Evolutionary conservation across 2,888 invertebrate genomes (phyloP), one percentile per base, ranked within the genome.

Genomic region (Drosophila anomelani): DNA sequence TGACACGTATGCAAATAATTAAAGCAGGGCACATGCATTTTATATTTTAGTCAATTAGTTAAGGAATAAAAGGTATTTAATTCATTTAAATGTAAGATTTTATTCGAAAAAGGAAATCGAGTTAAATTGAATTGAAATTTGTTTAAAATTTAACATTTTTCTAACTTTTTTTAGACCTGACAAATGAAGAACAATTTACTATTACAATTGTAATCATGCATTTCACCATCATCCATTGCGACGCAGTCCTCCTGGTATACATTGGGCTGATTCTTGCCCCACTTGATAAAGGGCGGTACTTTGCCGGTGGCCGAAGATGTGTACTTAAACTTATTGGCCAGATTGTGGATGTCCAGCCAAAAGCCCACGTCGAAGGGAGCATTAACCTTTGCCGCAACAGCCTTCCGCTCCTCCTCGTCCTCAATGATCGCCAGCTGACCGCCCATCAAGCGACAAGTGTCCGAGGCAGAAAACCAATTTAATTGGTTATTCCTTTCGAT

Each of bases 381-480:
- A 32, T 49, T 49, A 7, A 29, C 17, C 32, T 49, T 13, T 4
- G 13, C 8, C 4, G 32, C 49, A 13, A 49, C 4, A 20, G 17
- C 49, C 20, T 4, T 13, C 4, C 32, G 17, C 49, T 49, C 49
- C 32, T 17, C 4, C 8, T 49, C 49, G 17, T 49, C 8, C 4
- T 49, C 17, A 34, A 49, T 49, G 13, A 32, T 20, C 8, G 49
- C 49, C 32, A 49, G 49, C 7, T 49, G 32, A 20, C 32, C 49
- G 20, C 49, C 49, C 49, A 17, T 34, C 13, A 8, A 2, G 17
- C 49, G 49, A 20, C 49, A 51, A 1, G 3, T 34, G 32, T 34
- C 32, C 4, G 49, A 51, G 49, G 49, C 49, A 20, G 17, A 17
- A 17, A 20, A 51, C 32, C 49, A 51, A 51, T 51, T 51, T 13